phyloP scores from a whole-genome alignment of 2,113 vertebrate genomes.

The Planiliza haematocheilus region DNA sequence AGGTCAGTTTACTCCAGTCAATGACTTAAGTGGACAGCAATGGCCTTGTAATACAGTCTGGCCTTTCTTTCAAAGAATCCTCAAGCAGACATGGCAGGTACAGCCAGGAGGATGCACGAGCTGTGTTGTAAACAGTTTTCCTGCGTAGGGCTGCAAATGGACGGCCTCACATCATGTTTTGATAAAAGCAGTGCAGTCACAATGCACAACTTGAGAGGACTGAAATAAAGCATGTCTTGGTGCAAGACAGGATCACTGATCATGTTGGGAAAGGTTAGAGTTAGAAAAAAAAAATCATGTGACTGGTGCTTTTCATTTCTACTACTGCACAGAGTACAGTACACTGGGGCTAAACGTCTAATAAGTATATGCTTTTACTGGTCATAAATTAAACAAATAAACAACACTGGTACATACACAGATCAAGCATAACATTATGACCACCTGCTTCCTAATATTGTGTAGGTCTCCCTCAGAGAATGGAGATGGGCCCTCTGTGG shows the following conservation, averaged over 20 bases:
- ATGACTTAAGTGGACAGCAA: constrained; percentile 84
- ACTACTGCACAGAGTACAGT: constrained; percentile 4
- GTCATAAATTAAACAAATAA: not conserved
- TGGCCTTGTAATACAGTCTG: constrained; percentile 76
- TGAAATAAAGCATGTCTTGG: not conserved
- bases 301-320: constrained; percentile 23
- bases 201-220: not conserved
- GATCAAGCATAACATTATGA: no score
- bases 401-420: no score
- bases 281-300: constrained; percentile 13
- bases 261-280: constrained; percentile 42
- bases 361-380: not conserved
- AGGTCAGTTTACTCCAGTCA: constrained; percentile 85
- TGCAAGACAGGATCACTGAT: constrained; percentile 30
- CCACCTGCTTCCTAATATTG: no score
- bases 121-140: constrained; percentile 52
- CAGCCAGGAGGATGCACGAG: constrained; percentile 29
- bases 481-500: no score
- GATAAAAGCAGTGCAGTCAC: constrained; percentile 35
- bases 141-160: constrained; percentile 36
- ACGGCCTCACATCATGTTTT: constrained; percentile 27
- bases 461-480: no score
- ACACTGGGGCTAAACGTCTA: not conserved
- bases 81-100: constrained; percentile 59
- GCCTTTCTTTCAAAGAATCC: constrained; percentile 62